phyloP scores from a whole-genome alignment of 2,888 invertebrate genomes.

The Eupithecia abbreviata region DNA sequence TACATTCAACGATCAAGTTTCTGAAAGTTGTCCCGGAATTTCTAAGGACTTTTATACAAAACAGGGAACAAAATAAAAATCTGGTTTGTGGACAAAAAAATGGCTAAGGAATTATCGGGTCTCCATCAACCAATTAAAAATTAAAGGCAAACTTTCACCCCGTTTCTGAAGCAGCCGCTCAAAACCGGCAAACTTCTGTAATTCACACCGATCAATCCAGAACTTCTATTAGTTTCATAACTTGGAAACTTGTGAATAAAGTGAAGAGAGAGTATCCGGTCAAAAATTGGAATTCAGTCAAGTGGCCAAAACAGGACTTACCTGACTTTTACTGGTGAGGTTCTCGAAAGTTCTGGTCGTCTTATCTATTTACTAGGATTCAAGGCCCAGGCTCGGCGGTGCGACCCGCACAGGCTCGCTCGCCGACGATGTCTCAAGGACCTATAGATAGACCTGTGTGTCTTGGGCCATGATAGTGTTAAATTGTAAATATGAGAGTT shows the following conservation, averaged over 20 bases:
- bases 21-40: neutral
- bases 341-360: neutral
- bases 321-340: neutral
- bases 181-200: slow-evolving; percentile 34
- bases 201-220: slow-evolving; percentile 42
- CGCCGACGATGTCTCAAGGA: too few species aligned
- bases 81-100: slow-evolving; percentile 11
- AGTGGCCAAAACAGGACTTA: neutral
- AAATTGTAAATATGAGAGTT: too few species aligned
- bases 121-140: slow-evolving; percentile 37
- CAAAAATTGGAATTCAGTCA: neutral
- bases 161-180: slow-evolving; percentile 17
- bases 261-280: neutral
- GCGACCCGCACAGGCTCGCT: too few species aligned
- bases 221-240: slow-evolving; percentile 38
- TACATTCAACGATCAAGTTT: neutral
- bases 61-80: neutral
- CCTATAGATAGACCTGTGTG: too few species aligned
- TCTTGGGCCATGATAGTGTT: too few species aligned
- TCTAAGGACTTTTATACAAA: neutral
- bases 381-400: too few species aligned
- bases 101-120: slow-evolving; percentile 8
- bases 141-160: slow-evolving; percentile 29
- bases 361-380: neutral
- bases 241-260: slow-evolving; percentile 23